A percentile compares a stretch with the other conserved stretches of the same genome.
These are phyloP conservation scores for Typhlomys cinereus DNA, from an alignment of 2,113 vertebrate genomes.

Conservation along the genomic window DNA sequence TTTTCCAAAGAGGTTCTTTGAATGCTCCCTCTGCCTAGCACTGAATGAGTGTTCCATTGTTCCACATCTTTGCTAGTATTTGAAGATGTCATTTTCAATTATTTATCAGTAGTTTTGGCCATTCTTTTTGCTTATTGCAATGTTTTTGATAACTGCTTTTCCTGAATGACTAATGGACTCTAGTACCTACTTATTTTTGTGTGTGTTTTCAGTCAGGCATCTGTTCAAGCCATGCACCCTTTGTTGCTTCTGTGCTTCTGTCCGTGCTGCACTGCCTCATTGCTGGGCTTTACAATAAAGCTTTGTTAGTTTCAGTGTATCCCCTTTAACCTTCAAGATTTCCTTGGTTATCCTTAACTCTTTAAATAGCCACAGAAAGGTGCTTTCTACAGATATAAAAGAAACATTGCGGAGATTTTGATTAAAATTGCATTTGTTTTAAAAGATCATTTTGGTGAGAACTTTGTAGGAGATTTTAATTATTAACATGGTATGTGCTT, in stretches of 20 bases:
- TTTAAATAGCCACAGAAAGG: constrained; percentile 22
- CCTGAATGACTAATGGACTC: not conserved
- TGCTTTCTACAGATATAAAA: not conserved
- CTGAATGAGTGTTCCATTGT: not conserved
- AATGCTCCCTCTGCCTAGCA: not conserved
- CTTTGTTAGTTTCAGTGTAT: not conserved
- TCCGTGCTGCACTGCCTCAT: not conserved
- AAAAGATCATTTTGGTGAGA: constrained; percentile 35
- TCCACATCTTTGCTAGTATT: not conserved
- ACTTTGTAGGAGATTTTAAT: constrained; percentile 7
- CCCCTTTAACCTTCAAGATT: not conserved
- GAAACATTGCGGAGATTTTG: not conserved
- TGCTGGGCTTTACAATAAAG: not conserved
- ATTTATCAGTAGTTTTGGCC: not conserved
- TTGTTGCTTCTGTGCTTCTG: not conserved
- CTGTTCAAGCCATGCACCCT: not conserved
- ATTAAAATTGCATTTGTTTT: constrained; percentile 33
- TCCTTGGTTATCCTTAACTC: not conserved
- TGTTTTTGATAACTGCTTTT: not conserved
- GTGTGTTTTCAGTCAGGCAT: not conserved
- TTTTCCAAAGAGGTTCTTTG: not conserved
- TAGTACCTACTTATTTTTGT: not conserved
- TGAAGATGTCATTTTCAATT: not conserved
- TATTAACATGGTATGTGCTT: not conserved
- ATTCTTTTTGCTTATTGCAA: not conserved